phyloP scores from a whole-genome alignment of 2,888 invertebrate genomes.

The Calameuta pallipes region DNA sequence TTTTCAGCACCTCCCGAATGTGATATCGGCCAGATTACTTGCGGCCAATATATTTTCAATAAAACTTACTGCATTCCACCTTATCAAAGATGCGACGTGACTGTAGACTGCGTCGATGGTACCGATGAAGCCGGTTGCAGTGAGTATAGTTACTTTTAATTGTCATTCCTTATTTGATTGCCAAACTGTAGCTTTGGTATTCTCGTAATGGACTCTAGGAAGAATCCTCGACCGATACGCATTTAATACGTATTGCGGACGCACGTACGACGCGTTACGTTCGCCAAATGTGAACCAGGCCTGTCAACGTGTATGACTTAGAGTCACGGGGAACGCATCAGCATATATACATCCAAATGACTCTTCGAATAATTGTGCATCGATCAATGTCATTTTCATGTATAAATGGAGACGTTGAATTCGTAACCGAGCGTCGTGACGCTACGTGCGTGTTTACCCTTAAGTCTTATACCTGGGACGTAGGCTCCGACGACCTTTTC shows the following conservation, averaged over 20 bases:
- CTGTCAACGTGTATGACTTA: not conserved
- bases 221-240: not conserved
- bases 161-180: not conserved
- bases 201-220: not conserved
- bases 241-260: not conserved
- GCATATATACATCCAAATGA: not conserved
- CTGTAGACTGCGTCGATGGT: conserved; percentile 94
- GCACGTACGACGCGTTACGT: not conserved
- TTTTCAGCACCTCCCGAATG: conserved; percentile 93
- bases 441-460: not conserved
- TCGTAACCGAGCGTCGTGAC: not conserved
- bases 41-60: conserved; percentile 94
- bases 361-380: not conserved
- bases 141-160: conserved; percentile 72
- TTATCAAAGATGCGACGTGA: conserved; percentile 94
- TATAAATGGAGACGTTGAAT: not conserved
- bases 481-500: not conserved
- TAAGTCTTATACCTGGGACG: not conserved
- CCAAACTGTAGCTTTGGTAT: not conserved
- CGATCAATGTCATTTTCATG: not conserved
- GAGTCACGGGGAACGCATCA: not conserved
- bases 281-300: not conserved
- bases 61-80: conserved; percentile 95
- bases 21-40: conserved; percentile 89
- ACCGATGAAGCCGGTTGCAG: conserved; percentile 96